These are phyloP conservation scores for Drosophila pruinosa DNA, from an alignment of 1,140 invertebrate genomes.

Conservation along the genomic window DNA sequence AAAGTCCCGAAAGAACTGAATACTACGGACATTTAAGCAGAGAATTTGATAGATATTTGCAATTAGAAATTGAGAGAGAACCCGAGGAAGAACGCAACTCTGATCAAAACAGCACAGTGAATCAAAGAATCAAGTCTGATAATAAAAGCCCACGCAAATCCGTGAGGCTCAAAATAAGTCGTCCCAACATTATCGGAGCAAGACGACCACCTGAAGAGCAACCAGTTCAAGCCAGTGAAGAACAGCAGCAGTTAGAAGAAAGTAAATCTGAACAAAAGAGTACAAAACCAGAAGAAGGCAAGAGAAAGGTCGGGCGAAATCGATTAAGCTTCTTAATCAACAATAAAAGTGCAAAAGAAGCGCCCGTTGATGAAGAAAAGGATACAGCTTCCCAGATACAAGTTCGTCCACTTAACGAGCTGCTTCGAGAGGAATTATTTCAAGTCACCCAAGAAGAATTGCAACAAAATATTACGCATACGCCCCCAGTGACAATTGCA, in stretches of 20 bases:
- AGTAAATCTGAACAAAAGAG: not conserved
- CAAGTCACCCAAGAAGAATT: slow-evolving; percentile 39
- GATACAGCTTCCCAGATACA: slow-evolving; percentile 50
- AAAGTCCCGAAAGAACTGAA: slow-evolving; percentile 1
- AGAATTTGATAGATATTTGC: not conserved
- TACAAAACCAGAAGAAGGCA: not conserved
- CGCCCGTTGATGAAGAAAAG: not conserved
- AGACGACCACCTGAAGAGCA: not conserved
- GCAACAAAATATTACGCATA: not conserved
- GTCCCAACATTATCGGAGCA: too few relatives aligned
- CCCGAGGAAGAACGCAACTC: too few relatives aligned
- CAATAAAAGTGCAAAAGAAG: not conserved
- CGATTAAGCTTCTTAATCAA: not conserved
- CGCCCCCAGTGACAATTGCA: not conserved
- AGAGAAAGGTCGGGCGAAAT: not conserved
- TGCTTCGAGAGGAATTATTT: slow-evolving; percentile 58
- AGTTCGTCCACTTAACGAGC: slow-evolving; percentile 55
- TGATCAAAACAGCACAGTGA: too few relatives aligned
- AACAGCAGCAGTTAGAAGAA: not conserved
- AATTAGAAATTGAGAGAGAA: too few relatives aligned
- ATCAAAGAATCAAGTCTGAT: too few relatives aligned
- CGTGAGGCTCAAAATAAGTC: too few relatives aligned
- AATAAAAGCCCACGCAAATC: too few relatives aligned
- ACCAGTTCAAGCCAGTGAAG: not conserved
- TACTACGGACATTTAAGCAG: slow-evolving; percentile 3